Evolutionary conservation across 1,140 invertebrate genomes (phyloP).

Genomic region (Sitophilus oryzae): DNA sequence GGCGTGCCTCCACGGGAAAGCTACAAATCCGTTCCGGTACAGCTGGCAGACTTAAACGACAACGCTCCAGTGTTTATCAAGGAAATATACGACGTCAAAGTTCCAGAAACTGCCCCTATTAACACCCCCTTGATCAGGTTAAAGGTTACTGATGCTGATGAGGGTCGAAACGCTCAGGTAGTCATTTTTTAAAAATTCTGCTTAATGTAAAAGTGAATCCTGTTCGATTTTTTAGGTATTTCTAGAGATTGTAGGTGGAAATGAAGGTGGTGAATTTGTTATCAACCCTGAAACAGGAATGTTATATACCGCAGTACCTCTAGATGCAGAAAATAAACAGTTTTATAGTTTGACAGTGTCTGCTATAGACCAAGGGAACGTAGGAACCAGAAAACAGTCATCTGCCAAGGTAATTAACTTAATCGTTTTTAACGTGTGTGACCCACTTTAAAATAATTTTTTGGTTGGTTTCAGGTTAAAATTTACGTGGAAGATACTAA

Average conservation of each 20-base stretch:
- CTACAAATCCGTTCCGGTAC: conserved; percentile 68
- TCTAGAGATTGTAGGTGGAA: conserved; percentile 86
- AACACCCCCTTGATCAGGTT: conserved; percentile 82
- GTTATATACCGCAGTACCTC: conserved; percentile 71
- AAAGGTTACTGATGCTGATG: conserved; percentile 78
- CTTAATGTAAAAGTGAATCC: background rate
- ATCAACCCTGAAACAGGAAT: conserved; percentile 86
- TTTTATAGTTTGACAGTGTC: conserved; percentile 88
- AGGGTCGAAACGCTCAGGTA: conserved; percentile 71
- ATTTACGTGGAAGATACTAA: conserved; percentile 83
- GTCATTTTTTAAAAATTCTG: background rate
- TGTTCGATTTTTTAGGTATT: conserved; percentile 46
- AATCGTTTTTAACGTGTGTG: background rate
- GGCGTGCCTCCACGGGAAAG: conserved; percentile 63
- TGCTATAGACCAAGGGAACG: conserved; percentile 82
- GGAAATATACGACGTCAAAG: conserved; percentile 79
- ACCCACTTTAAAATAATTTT: too few relatives aligned
- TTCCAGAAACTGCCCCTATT: conserved; percentile 82
- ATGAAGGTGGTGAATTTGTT: conserved; percentile 81
- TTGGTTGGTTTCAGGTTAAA: conserved; percentile 48
- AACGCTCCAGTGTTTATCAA: conserved; percentile 83
- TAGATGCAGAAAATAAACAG: conserved; percentile 85
- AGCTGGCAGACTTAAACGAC: conserved; percentile 76
- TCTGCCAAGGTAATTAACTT: conserved; percentile 67
- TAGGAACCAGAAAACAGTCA: conserved; percentile 74